Percentiles rank a stretch among this genome's conserved stretches.
phyloP scores from a whole-genome alignment of 2,797 vertebrate species.

The Chaenodraco wilsoni region DNA sequence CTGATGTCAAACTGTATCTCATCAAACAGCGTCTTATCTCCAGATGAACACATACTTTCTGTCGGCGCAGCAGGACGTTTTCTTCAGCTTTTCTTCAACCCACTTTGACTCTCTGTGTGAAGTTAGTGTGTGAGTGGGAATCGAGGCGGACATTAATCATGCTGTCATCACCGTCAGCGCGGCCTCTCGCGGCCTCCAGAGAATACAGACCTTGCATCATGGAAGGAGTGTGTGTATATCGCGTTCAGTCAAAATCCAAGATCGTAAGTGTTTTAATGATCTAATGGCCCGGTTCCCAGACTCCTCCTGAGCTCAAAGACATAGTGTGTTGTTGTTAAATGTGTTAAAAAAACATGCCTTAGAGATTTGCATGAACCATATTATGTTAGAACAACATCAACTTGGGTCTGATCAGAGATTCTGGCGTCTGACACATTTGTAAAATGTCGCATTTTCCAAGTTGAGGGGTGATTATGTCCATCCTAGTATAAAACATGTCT shows the following conservation, averaged over 20 bases:
- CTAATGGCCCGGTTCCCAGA: constrained; percentile 21
- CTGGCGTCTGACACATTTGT: not conserved
- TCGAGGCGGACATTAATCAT: constrained; percentile 78
- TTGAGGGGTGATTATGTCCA: not conserved
- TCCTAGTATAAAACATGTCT: no score
- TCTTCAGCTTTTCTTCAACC: constrained; percentile 51
- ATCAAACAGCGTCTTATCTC: constrained; percentile 36
- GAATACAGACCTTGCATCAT: constrained; percentile 60
- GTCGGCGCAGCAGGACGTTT: constrained; percentile 42
- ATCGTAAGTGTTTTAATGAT: constrained; percentile 47
- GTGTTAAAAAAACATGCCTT: constrained; percentile 1
- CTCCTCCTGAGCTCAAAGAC: constrained; percentile 40
- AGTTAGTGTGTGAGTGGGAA: constrained; percentile 58
- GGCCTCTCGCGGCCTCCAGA: constrained; percentile 43
- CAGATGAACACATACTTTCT: constrained; percentile 37
- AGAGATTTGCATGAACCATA: constrained; percentile 26
- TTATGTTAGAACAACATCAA: constrained; percentile 1
- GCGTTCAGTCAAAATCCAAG: constrained; percentile 43
- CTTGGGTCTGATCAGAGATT: constrained; percentile 19
- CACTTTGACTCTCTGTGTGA: constrained; percentile 49
- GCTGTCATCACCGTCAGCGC: constrained; percentile 77
- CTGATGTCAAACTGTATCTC: constrained; percentile 7
- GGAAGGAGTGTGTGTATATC: constrained; percentile 56
- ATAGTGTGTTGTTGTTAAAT: constrained; percentile 22
- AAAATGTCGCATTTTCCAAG: constrained; percentile 9